Evolutionary conservation across 2,113 vertebrate genomes (phyloP), one percentile per base, ranked within the genome.

Genomic region (Orientallactaga bullata): DNA sequence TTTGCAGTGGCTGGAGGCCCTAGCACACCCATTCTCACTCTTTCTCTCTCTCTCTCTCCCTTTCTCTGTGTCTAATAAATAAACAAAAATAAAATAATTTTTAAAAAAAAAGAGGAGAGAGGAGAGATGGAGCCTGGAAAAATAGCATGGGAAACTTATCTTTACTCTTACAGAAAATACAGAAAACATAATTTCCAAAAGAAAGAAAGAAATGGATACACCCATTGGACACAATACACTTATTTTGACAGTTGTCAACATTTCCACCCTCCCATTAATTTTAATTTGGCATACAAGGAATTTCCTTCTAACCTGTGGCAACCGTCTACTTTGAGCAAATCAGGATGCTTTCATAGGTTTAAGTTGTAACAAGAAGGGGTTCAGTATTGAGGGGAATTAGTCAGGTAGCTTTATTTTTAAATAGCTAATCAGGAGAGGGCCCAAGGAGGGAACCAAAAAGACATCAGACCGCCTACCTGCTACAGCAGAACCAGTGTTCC

Each of bases 181-280:
- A 35, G 42, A 69, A 55, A 35, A 58, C 21, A 32, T 37, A 8
- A 0, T 9, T 2, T 7, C 11, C 2, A 42, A 9, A 65, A 0
- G 26, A 30, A 6, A 30, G 16, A 78, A 78, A 58, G 5, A 23
- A 47, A 47, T 47, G 42, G 32, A 21, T 30, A 39, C 39, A 13
- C 5, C 71, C 37, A 42, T 42, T 2, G 69, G 30, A 10, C 6
- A 21, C 1, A 7, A 1, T 37, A 13, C 10, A 0, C 28, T 18
- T 11, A 3, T 23, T 68, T 30, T 35, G 7, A 6, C 35, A 1
- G 39, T 76, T 18, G 63, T 65, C 9, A 73, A 60, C 18, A 58
- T 42, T 66, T 8, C 47, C 21, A 21, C 24, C 21, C 20, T 7
- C 30, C 23, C 20, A 3, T 37, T 39, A 63, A 20, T 32, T 66